Evolutionary conservation across 2,113 vertebrate genomes (phyloP), one percentile per base, ranked within the genome.

Genomic region (Strix aluco): DNA sequence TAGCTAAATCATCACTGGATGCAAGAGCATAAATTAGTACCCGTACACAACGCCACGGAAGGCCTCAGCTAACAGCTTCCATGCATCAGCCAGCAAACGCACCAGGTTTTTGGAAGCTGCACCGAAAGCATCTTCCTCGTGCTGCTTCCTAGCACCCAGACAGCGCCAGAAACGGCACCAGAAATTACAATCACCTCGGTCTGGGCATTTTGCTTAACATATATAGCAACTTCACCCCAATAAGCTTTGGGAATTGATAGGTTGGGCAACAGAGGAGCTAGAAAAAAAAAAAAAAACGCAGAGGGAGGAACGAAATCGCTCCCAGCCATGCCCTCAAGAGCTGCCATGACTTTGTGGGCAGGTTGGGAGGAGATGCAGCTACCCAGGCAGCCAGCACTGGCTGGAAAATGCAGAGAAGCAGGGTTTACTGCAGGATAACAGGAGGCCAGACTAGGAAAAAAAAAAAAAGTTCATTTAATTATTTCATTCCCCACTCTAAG

Each of bases 1-100:
- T 52, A 95, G 95, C 89, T 97, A 98, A 96, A 97, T 98, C 97
- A 98, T 96, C 88, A 70, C 6, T 26, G 58, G 94, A 93, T 91
- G 94, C 73, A 74, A 66, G 61, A 95, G 59, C 26, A 91, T 97
- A 94, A 98, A 98, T 97, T 97, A 97, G 78, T 34, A 75, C 19
- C 77, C 95, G 55, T 11, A 83, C 34, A 42, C 71, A 91, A 90
- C 11, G 13, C 77, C 88, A 90, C 0, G 6, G 95, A 94, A 84
- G 32, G 94, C 81, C 70, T 52, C 66, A 49, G 89, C 81, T 90
- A 94, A 86, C 85, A 93, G 59, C 38, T 87, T 66, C 82, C 82
- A 65, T 22, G 67, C 88, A 71, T 94, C 74, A 38, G 77, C 65
- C 94, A 93, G 95, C 88, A 95, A 92, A 94, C 32, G 74, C 70